Evolutionary conservation across 1,140 invertebrate species (phyloP), one percentile per base, ranked within the genome.

Genomic region (Forficula auricularia): DNA sequence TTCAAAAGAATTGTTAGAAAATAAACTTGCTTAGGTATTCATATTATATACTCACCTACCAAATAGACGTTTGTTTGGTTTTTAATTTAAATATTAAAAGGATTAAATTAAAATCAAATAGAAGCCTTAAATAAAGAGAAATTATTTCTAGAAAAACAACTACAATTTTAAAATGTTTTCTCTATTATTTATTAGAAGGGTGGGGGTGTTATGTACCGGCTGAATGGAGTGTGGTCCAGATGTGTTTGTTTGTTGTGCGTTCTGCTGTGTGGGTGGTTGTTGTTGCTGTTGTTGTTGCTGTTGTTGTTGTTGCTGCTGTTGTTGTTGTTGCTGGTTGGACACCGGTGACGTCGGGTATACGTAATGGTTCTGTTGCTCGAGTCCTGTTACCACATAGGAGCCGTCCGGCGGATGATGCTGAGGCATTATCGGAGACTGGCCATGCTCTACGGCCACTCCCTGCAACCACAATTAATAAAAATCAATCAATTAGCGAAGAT

Each of bases 381-480:
- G 4, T 6, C 22, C 22, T 4, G 22, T 27, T 4, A 27, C 22
- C 22, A 27, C 22, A 10, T 6, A 27, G 22, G 22, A 4, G 38
- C 55, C 50, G 38, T 56, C 50, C 45, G 65, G 65, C 43, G 47
- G 57, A 42, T 61, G 56, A 42, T 61, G 56, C 48, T 62, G 55
- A 53, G 64, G 59, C 50, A 64, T 57, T 55, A 62, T 58, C 43
- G 63, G 62, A 54, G 22, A 4, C 22, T 27, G 22, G 22, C 60
- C 57, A 59, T 69, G 55, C 72, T 75, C 75, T 56, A 77, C 46
- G 47, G 65, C 61, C 49, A 72, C 60, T 48, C 68, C 68, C 71
- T 73, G 61, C 39, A 58, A 57, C 36, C 39, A 42, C n/a, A 46
- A 45, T 44, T 6, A 19, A 16, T 13, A 12, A 19, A n/a, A 7